Evolutionary conservation across 2,888 invertebrate species (phyloP), one percentile per base, ranked within the genome.

Genomic region (Agriotes lineatus): DNA sequence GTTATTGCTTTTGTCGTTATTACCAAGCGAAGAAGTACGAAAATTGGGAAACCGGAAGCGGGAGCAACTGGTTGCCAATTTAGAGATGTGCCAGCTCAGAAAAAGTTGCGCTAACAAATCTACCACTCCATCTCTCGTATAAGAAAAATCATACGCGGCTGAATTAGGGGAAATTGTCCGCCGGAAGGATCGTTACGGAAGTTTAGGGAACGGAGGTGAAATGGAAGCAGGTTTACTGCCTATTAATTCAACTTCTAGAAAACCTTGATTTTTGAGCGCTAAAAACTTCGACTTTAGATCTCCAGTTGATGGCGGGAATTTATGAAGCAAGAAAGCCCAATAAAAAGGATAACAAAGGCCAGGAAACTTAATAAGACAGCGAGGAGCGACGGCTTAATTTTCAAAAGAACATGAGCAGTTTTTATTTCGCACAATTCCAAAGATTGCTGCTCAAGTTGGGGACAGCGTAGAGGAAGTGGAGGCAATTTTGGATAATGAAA

Each of bases 61-160:
- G 12, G 12, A 48, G 48, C 48, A 48, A 48, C 48, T 48, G 48
- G 48, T 48, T 48, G 48, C 48, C 48, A 48, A 48, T 48, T 48
- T 48, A 22, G 48, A 48, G 48, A 48, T 48, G 48, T 48, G 48
- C 48, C 22, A 48, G 25, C 48, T 48, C 48, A 12, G 48, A 48
- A 48, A 48, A 48, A 48, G 22, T 48, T 48, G 22, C 25, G 48
- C 48, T 48, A 48, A 48, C 48, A 48, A 48, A 48, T 48, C 48
- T 12, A 48, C 48, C 48, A n/a, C 18, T 19, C n/a, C 20, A n/a
- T 45, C 12, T 12, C 9, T 3, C 7, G n/a, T n/a, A 22, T 22
- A 48, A 48, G 48, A 48, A 48, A 48, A 48, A 48, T 48, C 48
- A 48, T 48, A 48, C 48, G 48, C 48, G 25, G 48, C 48, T 48